Evolutionary conservation across 2,113 vertebrate genomes (phyloP), one percentile per base, ranked within the genome.

Genomic region (Burhinus bistriatus): DNA sequence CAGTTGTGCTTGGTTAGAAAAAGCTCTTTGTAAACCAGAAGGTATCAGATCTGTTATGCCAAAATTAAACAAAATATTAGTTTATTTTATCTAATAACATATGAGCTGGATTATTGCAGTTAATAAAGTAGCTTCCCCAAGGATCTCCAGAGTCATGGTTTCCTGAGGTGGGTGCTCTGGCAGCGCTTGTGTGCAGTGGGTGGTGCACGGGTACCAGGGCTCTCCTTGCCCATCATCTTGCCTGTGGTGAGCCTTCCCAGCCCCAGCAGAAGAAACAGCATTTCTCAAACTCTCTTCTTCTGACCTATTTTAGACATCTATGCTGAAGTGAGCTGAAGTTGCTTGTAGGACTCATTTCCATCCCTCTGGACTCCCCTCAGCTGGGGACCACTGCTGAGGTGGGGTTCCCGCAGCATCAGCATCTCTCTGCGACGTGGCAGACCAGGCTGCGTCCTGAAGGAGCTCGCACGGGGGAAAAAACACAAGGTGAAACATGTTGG

Each of bases 361-460:
- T 69, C 13, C 12, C 23, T 38, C 8, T 11, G 20, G 54, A 16
- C 44, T 89, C 6, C 38, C 27, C 42, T 47, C 0, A 2, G 15
- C 1, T 22, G 73, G 15, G 47, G 11, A 49, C 36, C 17, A 2
- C 47, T 14, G 13, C 3, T 8, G 47, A 8, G 36, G 22, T 9
- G 57, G 77, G 34, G 34, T 32, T 21, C 25, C 34, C 26, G 15
- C 69, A 77, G 61, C 68, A 36, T 4, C 79, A 14, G 21, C 30
- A 3, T 19, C 57, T 27, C 55, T 22, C 55, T 65, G 30, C 1
- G 2, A 4, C 1, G 0, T 1, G 2, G 4, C 9, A 23, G 27
- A 23, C 9, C 25, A 6, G 38, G 62, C 38, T 29, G 62, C 0
- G 3, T n/a, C 69, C 42, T 18, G 17, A 8, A 54, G 75, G 59